Percentiles rank a stretch among this genome's conserved stretches.
phyloP scores from a whole-genome alignment of 2,888 invertebrate genomes.

The Cataglyphis cursor region DNA sequence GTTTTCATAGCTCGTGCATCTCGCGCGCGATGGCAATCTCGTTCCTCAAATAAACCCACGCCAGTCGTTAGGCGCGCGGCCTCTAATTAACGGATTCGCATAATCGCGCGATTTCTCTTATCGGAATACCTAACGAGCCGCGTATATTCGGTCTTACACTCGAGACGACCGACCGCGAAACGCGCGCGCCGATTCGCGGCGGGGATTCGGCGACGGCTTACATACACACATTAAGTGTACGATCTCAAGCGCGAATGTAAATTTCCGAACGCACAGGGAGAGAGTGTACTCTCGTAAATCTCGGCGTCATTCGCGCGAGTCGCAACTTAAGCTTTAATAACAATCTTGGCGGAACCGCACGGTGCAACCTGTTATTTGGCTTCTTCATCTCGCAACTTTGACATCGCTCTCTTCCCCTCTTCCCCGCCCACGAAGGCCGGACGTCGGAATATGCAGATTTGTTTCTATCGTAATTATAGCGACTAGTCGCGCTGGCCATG shows the following conservation, averaged over 20 bases:
- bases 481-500: constrained; percentile 10
- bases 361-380: constrained; percentile 84
- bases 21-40: constrained; percentile 11
- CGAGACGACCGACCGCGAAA: constrained; percentile 30
- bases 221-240: neutral
- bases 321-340: constrained; percentile 85
- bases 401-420: constrained; percentile 64
- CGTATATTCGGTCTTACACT: neutral
- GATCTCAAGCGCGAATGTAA: constrained; percentile 57
- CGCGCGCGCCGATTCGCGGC: neutral
- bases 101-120: constrained; percentile 51
- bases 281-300: constrained; percentile 82
- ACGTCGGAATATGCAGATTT: constrained; percentile 52
- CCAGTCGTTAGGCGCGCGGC: constrained; percentile 24
- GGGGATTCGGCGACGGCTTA: neutral
- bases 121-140: constrained; percentile 45
- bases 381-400: constrained; percentile 71
- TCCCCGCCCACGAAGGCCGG: constrained; percentile 68
- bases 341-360: constrained; percentile 78
- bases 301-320: constrained; percentile 84
- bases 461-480: constrained; percentile 38
- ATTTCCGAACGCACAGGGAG: constrained; percentile 69
- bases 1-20: constrained; percentile 50
- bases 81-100: constrained; percentile 53
- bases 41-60: constrained; percentile 41